phyloP scores from a whole-genome alignment of 2,113 vertebrate genomes.

The Brachyistius frenatus region DNA sequence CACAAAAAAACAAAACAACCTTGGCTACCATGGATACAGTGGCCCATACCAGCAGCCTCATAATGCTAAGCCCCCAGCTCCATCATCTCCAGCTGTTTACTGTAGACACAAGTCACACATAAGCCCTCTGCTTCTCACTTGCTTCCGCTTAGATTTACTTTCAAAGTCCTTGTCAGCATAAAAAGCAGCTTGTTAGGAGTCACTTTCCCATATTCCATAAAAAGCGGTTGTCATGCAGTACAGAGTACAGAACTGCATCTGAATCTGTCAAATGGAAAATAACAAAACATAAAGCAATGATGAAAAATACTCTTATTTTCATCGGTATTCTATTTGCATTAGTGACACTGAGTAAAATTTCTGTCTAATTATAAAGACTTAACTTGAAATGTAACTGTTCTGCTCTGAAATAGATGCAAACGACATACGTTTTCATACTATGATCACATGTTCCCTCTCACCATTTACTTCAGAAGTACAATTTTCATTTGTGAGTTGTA shows the following conservation, averaged over 20 bases:
- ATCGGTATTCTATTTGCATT: background rate
- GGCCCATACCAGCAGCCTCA: conserved; percentile 52
- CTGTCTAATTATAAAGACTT: background rate
- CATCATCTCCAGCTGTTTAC: conserved; percentile 76
- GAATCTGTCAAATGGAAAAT: background rate
- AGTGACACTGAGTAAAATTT: too few species aligned
- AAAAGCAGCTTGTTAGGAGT: conserved; percentile 19
- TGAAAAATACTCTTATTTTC: background rate
- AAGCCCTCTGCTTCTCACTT: conserved; percentile 45
- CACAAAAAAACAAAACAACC: conserved; percentile 28
- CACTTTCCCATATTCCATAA: background rate
- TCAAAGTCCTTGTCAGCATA: conserved; percentile 34
- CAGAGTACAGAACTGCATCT: background rate
- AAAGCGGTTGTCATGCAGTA: background rate
- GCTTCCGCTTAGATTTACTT: conserved; percentile 35
- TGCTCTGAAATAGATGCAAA: too few species aligned
- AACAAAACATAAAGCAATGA: background rate
- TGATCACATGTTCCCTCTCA: background rate
- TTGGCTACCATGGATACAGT: conserved; percentile 47
- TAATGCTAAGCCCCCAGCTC: conserved; percentile 62
- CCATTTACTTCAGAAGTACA: too few species aligned
- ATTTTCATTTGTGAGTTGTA: too few species aligned
- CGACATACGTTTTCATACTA: background rate
- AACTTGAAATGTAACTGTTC: too few species aligned
- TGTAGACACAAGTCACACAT: conserved; percentile 73